Percentiles rank a stretch among this genome's conserved stretches.
Evolutionary conservation across 1,140 invertebrate species (phyloP).

Genomic region (Armadillidium nasatum): DNA sequence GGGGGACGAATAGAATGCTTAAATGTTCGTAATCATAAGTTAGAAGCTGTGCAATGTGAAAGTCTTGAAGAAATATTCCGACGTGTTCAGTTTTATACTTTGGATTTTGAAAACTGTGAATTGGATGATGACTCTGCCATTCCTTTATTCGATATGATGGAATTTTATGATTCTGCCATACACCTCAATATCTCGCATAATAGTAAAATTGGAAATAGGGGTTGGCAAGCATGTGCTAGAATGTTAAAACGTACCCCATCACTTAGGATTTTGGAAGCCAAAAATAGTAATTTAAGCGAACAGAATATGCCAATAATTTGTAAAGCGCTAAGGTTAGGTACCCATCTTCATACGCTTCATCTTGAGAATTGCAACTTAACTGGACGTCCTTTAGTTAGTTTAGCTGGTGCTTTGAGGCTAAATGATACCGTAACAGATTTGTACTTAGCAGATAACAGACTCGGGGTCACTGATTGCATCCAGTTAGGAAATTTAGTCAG

Average conservation of each 20-base stretch:
- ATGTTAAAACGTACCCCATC: slow-evolving; percentile 73
- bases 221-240: slow-evolving; percentile 73
- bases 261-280: slow-evolving; percentile 64
- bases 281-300: slow-evolving; percentile 63
- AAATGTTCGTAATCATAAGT: slow-evolving; percentile 54
- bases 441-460: slow-evolving; percentile 74
- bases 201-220: slow-evolving; percentile 64
- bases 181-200: slow-evolving; percentile 73
- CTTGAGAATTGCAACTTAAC: slow-evolving; percentile 67
- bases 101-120: slow-evolving; percentile 63
- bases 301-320: slow-evolving; percentile 64
- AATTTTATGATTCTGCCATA: slow-evolving; percentile 79
- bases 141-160: slow-evolving; percentile 83
- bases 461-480: slow-evolving; percentile 67
- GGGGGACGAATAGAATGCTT: slow-evolving; percentile 52
- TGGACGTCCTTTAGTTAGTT: slow-evolving; percentile 60
- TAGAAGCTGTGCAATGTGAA: slow-evolving; percentile 62
- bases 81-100: slow-evolving; percentile 63
- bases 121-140: slow-evolving; percentile 69
- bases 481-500: slow-evolving; percentile 67
- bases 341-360: slow-evolving; percentile 65
- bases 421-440: slow-evolving; percentile 74
- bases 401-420: slow-evolving; percentile 66
- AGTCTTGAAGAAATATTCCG: slow-evolving; percentile 71
- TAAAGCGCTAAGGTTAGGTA: slow-evolving; percentile 61